Conservation (phyloP, 2,797 vertebrate genomes). For the Tarsius wallacei region DNA sequence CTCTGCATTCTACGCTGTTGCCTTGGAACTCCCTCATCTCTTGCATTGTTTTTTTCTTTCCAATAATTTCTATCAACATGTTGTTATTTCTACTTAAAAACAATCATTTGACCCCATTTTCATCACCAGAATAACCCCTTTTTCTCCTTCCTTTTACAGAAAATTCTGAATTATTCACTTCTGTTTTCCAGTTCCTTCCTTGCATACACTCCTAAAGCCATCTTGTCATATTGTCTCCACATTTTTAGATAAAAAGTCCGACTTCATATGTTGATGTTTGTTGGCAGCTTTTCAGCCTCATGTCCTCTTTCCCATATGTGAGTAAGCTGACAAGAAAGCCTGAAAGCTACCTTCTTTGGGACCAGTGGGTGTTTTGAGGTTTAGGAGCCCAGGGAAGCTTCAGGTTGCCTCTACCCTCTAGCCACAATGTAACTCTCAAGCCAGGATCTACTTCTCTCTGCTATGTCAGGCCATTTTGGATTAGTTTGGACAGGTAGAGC, state of each 20-base stretch:
- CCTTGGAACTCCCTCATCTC: not conserved
- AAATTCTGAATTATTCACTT: not conserved
- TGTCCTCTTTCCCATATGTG: not conserved
- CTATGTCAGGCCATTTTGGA: not conserved
- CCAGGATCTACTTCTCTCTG: not conserved
- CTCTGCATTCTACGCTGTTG: not conserved
- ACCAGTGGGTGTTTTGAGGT: not conserved
- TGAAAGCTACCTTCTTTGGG: fast-evolving
- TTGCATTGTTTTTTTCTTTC: not conserved
- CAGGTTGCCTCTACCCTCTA: fast-evolving
- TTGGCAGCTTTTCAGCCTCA: not conserved
- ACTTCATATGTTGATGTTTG: not conserved
- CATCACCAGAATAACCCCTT: not conserved
- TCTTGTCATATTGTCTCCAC: too few species aligned
- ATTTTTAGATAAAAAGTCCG: not conserved
- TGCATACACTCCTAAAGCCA: not conserved
- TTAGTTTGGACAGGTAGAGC: not conserved
- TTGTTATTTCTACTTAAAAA: not conserved
- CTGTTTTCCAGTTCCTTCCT: not conserved
- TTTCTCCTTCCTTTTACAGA: not conserved
- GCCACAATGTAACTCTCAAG: not conserved
- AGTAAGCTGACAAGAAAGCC: not conserved
- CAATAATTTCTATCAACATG: not conserved
- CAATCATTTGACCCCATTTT: not conserved
- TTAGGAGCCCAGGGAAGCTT: not conserved